Conservation (phyloP, 2,113 vertebrate genomes). For the Caranx ignobilis region DNA sequence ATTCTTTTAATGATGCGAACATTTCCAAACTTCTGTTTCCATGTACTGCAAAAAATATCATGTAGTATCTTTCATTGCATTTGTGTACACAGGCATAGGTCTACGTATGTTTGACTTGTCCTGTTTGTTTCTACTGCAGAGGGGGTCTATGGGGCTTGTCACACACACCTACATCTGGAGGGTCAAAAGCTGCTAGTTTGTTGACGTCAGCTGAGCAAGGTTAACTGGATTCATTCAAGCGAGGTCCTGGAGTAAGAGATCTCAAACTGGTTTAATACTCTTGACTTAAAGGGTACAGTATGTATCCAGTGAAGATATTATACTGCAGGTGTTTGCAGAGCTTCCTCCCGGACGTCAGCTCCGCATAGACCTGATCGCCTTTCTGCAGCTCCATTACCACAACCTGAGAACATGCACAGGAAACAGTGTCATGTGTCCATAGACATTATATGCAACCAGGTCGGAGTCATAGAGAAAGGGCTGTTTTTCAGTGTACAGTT, state of each 20-base stretch:
- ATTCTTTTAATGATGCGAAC: background rate
- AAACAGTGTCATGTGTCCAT: background rate
- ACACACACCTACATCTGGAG: background rate
- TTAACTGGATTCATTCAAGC: background rate
- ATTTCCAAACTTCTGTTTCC: background rate
- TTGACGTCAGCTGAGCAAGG: background rate
- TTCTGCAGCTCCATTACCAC: constrained; percentile 64
- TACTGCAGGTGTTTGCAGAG: constrained; percentile 62
- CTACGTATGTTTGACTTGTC: background rate
- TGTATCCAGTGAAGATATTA: constrained; percentile 81
- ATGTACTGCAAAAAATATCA: background rate
- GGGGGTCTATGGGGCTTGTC: background rate
- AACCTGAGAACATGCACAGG: constrained; percentile 43
- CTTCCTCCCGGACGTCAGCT: constrained; percentile 72
- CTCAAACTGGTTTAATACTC: constrained; percentile 5
- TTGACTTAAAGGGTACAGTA: constrained; percentile 72
- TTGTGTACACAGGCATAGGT: background rate
- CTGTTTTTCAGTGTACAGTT: background rate
- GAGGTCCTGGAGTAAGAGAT: background rate
- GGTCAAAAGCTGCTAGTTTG: background rate
- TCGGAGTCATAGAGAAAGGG: background rate
- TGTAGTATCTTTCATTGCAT: background rate
- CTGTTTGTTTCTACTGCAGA: constrained; percentile 11
- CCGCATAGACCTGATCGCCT: constrained; percentile 79
- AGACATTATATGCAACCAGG: background rate